Evolutionary conservation across 92 coral and sea anemone genomes (phyloP).

Genomic region (Chrysogorgia sp.): DNA sequence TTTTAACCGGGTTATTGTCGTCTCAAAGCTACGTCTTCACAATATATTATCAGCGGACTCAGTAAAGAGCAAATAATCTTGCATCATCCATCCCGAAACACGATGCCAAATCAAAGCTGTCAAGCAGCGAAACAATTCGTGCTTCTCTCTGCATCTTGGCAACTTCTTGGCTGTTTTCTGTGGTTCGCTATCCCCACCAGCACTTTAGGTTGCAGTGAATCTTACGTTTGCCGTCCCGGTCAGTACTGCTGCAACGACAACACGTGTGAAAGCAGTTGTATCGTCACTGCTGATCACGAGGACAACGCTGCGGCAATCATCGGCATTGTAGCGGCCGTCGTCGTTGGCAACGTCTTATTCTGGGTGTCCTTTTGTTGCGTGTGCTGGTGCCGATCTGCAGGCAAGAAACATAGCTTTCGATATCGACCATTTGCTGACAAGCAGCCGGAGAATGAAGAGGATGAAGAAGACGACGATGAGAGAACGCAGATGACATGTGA

Average conservation of each 20-base stretch:
- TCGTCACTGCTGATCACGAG: not conserved
- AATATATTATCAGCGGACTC: no score
- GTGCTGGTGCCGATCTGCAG: conserved; percentile 18
- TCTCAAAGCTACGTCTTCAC: no score
- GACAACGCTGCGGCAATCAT: conserved; percentile 8
- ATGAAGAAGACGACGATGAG: not conserved
- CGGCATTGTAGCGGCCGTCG: conserved; percentile 28
- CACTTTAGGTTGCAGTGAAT: conserved; percentile 4
- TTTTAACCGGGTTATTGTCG: no score
- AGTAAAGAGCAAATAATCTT: no score
- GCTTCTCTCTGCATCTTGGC: no score
- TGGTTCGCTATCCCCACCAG: not conserved
- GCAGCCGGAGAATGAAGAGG: not conserved
- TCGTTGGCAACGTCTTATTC: conserved; percentile 21
- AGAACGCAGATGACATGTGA: not conserved
- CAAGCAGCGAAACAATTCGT: no score
- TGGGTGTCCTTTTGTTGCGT: conserved; percentile 39
- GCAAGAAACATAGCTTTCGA: conserved; percentile 3
- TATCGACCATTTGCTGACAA: conserved; percentile 6
- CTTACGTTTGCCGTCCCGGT: conserved; percentile 26
- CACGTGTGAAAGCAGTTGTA: conserved; percentile 20
- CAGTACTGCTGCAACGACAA: conserved; percentile 35
- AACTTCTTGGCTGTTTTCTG: not conserved
- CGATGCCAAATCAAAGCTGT: no score
- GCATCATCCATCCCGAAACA: no score